phyloP scores from a whole-genome alignment of 2,797 vertebrate genomes.

The Platyrinchus mystaceus region DNA sequence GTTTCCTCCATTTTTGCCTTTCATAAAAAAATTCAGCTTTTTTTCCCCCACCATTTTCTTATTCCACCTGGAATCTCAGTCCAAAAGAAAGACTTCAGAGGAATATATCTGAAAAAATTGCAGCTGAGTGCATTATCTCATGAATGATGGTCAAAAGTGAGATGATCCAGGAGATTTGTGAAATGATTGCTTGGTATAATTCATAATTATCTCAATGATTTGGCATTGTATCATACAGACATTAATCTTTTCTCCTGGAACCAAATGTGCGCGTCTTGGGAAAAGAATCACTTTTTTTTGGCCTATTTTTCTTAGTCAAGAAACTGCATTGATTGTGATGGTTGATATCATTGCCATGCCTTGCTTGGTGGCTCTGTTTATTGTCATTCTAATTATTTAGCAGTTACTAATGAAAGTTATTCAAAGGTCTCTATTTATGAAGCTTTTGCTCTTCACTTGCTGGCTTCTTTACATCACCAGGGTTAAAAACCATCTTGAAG shows the following conservation, averaged over 20 bases:
- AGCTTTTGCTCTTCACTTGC: not conserved
- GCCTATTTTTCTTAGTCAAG: not conserved
- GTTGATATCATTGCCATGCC: not conserved
- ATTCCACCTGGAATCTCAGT: not conserved
- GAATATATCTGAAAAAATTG: not conserved
- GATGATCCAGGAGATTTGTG: conserved; percentile 21
- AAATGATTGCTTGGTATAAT: not conserved
- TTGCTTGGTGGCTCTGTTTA: not conserved
- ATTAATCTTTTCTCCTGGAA: not conserved
- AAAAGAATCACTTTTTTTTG: not conserved
- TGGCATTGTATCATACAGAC: not conserved
- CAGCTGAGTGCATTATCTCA: not conserved
- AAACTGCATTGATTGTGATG: not conserved
- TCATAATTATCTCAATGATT: not conserved
- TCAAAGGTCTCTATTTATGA: not conserved
- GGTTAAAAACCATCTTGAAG: not conserved
- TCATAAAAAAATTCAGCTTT: not conserved
- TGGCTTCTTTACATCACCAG: not conserved
- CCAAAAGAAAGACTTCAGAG: not conserved
- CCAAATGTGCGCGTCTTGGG: not conserved
- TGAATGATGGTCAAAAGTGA: conserved; percentile 30
- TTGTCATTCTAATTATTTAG: not conserved
- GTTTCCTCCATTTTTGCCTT: not conserved
- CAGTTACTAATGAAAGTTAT: not conserved
- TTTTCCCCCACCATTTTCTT: not conserved